Percentiles rank a stretch among this genome's conserved stretches.
These are phyloP conservation scores for Danionella dracula DNA, from an alignment of 2,797 vertebrate species.

Conservation along the genomic window DNA sequence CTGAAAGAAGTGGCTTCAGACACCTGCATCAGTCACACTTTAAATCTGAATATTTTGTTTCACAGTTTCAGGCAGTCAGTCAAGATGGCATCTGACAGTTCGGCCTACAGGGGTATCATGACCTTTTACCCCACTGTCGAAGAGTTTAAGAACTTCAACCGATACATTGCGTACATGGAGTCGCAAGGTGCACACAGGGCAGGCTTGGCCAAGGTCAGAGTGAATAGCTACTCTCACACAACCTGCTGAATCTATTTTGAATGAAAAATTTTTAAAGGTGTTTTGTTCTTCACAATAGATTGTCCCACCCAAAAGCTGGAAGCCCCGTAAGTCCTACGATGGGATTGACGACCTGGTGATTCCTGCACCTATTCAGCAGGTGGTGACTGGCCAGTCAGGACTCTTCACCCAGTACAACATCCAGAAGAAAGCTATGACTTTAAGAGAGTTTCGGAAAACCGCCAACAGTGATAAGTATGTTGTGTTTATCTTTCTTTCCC, in stretches of 20 bases:
- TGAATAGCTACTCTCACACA: background rate
- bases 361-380: constrained; percentile 94
- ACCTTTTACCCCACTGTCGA: constrained; percentile 87
- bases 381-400: constrained; percentile 93
- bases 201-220: constrained; percentile 85
- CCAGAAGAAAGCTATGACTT: constrained; percentile 92
- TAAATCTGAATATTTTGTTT: too few species aligned
- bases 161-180: constrained; percentile 91
- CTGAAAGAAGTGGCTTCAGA: too few species aligned
- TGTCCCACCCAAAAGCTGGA: constrained; percentile 92
- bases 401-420: constrained; percentile 98
- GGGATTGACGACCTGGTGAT: constrained; percentile 90
- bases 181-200: constrained; percentile 90
- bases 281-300: constrained; percentile 63
- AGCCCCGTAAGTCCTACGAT: constrained; percentile 82
- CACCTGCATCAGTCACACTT: too few species aligned
- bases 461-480: constrained; percentile 92
- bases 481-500: background rate
- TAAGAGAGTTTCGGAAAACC: constrained; percentile 86
- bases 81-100: constrained; percentile 78
- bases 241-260: too few species aligned
- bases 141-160: constrained; percentile 86
- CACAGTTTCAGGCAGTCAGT: too few species aligned
- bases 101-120: constrained; percentile 83
- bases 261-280: background rate